Evolutionary conservation across 2,113 vertebrate species (phyloP).

Genomic region (Spheniscus mendiculus): DNA sequence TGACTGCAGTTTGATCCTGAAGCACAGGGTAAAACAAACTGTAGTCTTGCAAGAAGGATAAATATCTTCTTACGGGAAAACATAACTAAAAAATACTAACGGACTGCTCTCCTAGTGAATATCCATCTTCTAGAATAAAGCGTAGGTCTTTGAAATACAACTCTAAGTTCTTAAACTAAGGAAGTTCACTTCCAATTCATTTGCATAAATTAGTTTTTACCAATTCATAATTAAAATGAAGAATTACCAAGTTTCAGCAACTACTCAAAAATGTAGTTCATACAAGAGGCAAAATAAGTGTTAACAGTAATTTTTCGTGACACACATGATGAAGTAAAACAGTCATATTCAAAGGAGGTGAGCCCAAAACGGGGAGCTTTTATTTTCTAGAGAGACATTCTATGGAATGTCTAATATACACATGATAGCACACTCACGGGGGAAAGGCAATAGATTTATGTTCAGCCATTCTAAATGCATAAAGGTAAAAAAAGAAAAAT

Average conservation of each 20-base stretch:
- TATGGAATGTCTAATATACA: background rate
- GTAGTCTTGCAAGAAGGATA: background rate
- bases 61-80: background rate
- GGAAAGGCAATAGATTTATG: conserved; percentile 13
- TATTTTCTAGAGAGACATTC: background rate
- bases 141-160: background rate
- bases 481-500: background rate
- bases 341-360: background rate
- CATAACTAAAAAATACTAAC: background rate
- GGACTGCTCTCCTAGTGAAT: background rate
- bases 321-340: background rate
- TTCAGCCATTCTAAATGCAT: background rate
- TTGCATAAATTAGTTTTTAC: background rate
- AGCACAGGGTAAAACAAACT: background rate
- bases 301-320: background rate
- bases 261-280: background rate
- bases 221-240: background rate
- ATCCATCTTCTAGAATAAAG: background rate
- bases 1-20: background rate
- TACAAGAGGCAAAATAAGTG: background rate
- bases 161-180: background rate
- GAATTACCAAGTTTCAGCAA: background rate
- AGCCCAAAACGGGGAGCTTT: background rate
- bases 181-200: background rate
- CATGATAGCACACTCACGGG: background rate